A percentile compares a stretch with the other conserved stretches of the same genome.
phyloP scores from a whole-genome alignment of 2,888 invertebrate genomes.

The Agrotis segetum region DNA sequence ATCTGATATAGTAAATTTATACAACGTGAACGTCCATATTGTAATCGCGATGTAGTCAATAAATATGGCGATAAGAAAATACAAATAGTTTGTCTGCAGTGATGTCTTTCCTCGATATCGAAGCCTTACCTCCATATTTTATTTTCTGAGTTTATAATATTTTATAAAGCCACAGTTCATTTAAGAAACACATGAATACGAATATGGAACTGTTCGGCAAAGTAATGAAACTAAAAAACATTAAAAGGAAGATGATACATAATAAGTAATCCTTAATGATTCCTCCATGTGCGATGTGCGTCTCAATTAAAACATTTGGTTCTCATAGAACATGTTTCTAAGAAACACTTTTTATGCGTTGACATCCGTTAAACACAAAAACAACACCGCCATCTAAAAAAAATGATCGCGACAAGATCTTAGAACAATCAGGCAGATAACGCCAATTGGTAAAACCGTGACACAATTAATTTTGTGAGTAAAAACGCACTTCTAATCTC shows the following conservation, averaged over 20 bases:
- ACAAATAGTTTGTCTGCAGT: conserved; percentile 19
- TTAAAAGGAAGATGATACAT: conserved; percentile 3
- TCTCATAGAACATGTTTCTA: conserved; percentile 47
- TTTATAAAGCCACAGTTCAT: neutral
- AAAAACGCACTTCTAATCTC: conserved; percentile 16
- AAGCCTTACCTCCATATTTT: neutral
- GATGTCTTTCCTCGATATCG: neutral
- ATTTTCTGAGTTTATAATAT: too few relatives aligned
- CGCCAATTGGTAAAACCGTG: conserved; percentile 52
- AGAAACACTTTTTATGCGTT: conserved; percentile 39
- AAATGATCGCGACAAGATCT: conserved; percentile 53
- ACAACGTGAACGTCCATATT: conserved; percentile 30
- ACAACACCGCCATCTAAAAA: conserved; percentile 34
- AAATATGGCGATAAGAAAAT: conserved; percentile 47
- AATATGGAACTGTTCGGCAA: conserved; percentile 5
- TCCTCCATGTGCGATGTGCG: conserved; percentile 43
- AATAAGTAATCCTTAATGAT: conserved; percentile 24
- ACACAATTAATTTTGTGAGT: conserved; percentile 35
- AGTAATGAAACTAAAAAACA: conserved; percentile 14
- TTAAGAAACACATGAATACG: conserved; percentile 12
- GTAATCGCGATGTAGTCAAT: conserved; percentile 42
- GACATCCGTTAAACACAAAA: conserved; percentile 48
- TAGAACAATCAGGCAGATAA: conserved; percentile 51
- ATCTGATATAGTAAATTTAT: conserved; percentile 52
- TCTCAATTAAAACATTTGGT: conserved; percentile 42